Percentiles rank a stretch among this genome's conserved stretches.
Evolutionary conservation across 2,113 vertebrate species (phyloP).

Genomic region (Xiphorhynchus elegans): DNA sequence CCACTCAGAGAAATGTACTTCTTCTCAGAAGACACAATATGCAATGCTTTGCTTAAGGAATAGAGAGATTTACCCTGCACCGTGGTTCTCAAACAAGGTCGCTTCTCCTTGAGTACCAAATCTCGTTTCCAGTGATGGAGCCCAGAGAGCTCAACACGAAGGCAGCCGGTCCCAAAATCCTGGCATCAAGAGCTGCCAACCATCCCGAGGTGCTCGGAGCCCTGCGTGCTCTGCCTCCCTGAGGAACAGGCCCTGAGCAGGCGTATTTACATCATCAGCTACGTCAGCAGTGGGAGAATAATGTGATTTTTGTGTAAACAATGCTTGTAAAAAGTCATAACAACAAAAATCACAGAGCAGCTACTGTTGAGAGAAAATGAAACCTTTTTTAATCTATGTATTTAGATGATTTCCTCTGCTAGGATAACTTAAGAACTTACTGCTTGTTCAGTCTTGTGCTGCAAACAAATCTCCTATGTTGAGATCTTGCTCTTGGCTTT

Average conservation of each 20-base stretch:
- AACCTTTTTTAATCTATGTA: slow-evolving; percentile 1
- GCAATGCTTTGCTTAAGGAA: not conserved
- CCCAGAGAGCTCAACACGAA: not conserved
- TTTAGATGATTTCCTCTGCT: slow-evolving; percentile 22
- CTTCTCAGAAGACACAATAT: not conserved
- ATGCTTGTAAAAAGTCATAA: not conserved
- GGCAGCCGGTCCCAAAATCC: not conserved
- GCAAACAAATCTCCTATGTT: not conserved
- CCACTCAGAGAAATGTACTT: not conserved
- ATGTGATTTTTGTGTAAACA: not conserved
- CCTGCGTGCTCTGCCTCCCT: not conserved
- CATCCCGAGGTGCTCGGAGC: not conserved
- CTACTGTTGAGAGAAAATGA: slow-evolving; percentile 10
- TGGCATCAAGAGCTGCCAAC: not conserved
- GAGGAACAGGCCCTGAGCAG: not conserved
- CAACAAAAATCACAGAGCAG: not conserved
- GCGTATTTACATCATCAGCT: not conserved
- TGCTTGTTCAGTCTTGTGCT: slow-evolving; percentile 27
- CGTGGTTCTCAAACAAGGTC: not conserved
- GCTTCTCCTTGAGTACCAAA: not conserved
- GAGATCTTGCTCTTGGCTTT: slow-evolving; percentile 48
- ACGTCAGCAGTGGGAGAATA: not conserved
- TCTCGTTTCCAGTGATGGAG: not conserved
- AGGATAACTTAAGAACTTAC: slow-evolving; percentile 46
- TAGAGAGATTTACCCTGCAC: not conserved